Evolutionary conservation across 2,888 invertebrate genomes (phyloP).

Genomic region (Sacculina carcini): DNA sequence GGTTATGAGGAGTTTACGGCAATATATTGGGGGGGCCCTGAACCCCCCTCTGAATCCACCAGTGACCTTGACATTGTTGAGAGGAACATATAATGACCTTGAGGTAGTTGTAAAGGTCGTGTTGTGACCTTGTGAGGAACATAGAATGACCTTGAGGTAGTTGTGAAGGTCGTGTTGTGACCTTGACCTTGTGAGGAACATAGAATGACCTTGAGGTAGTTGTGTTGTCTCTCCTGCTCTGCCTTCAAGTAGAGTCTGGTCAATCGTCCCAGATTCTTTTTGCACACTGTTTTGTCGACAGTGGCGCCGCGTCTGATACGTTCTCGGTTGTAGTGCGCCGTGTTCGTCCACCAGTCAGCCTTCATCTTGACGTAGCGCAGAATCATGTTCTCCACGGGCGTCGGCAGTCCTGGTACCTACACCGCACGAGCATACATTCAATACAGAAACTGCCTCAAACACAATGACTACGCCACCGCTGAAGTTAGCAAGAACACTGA

Average conservation of each 20-base stretch:
- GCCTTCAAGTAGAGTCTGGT: conserved; percentile 87
- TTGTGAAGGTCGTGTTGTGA: too few species aligned
- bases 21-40: too few species aligned
- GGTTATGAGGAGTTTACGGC: too few species aligned
- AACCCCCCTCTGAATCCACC: too few species aligned
- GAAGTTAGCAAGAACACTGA: too few species aligned
- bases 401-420: conserved; percentile 87
- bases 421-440: neutral
- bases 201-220: conserved; percentile 80
- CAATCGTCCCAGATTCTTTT: conserved; percentile 94
- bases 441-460: too few species aligned
- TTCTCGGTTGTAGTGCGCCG: conserved; percentile 97
- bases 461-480: too few species aligned
- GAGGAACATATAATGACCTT: neutral
- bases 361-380: conserved; percentile 98
- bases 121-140: neutral
- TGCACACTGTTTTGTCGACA: conserved; percentile 98
- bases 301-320: conserved; percentile 97
- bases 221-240: conserved; percentile 96
- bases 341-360: conserved; percentile 99
- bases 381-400: conserved; percentile 99
- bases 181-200: neutral
- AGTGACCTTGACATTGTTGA: too few species aligned
- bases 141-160: too few species aligned
- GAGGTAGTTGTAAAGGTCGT: neutral